A percentile compares a stretch with the other conserved stretches of the same genome.
phyloP scores from a whole-genome alignment of 2,888 invertebrate species.

The Sinelater perroti region DNA sequence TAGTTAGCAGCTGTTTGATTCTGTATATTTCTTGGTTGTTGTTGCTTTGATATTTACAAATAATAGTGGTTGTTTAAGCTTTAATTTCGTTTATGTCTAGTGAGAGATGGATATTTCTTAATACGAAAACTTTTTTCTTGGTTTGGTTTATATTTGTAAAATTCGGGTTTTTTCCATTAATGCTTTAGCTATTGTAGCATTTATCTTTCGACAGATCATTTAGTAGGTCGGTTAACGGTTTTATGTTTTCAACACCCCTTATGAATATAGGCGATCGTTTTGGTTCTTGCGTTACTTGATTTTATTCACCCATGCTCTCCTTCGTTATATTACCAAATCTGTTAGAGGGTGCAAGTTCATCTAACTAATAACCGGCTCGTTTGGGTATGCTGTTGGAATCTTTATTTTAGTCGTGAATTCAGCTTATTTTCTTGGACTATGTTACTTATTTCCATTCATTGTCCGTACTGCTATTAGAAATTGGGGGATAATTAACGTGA shows the following conservation, averaged over 20 bases:
- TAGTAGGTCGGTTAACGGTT: neutral
- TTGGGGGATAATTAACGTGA: constrained; percentile 1
- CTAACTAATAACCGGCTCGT: neutral
- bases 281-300: neutral
- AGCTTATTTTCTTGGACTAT: constrained; percentile 2
- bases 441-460: constrained; percentile 3
- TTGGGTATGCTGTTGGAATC: neutral
- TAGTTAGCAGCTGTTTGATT: neutral
- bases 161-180: neutral
- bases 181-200: constrained; percentile 5
- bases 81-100: constrained; percentile 3
- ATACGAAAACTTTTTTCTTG: neutral
- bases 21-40: constrained; percentile 2
- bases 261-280: constrained; percentile 1
- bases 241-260: neutral
- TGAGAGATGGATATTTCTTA: constrained; percentile 3
- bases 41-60: neutral
- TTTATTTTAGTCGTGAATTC: neutral
- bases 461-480: neutral
- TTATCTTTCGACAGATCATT: neutral
- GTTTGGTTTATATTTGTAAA: constrained; percentile 1
- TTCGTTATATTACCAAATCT: neutral
- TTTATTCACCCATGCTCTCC: neutral
- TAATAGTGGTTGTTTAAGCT: neutral
- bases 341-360: neutral